phyloP scores from a whole-genome alignment of 2,113 vertebrate species.

The Orycteropus afer region DNA sequence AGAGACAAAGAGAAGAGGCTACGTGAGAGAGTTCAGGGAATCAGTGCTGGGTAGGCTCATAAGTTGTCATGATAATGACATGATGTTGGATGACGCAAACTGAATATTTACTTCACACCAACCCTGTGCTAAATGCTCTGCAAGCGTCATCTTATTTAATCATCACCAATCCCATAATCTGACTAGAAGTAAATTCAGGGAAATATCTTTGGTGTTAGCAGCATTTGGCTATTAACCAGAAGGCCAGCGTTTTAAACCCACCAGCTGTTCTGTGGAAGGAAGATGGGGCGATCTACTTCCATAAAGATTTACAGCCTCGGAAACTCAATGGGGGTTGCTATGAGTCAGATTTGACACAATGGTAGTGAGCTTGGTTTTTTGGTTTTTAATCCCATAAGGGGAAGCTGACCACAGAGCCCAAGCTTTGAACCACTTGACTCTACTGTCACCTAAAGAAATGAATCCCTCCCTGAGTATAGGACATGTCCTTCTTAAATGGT shows the following conservation, averaged over 20 bases:
- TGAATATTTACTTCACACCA: neutral
- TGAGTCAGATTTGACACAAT: too few relatives aligned
- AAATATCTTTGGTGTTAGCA: neutral
- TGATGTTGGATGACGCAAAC: neutral
- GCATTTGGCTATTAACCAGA: too few relatives aligned
- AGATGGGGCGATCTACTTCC: too few relatives aligned
- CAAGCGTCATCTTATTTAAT: neutral
- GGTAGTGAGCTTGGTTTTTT: too few relatives aligned
- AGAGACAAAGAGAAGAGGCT: neutral
- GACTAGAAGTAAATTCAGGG: too few relatives aligned
- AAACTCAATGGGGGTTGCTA: too few relatives aligned
- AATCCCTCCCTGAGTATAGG: neutral
- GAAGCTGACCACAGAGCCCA: neutral
- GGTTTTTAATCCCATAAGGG: too few relatives aligned
- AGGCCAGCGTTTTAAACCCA: too few relatives aligned
- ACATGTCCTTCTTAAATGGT: neutral
- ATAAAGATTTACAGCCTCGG: too few relatives aligned
- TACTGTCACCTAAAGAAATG: neutral
- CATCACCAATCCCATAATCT: neutral
- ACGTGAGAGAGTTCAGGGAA: neutral
- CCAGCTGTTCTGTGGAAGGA: too few relatives aligned
- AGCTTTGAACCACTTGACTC: neutral
- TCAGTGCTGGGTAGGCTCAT: neutral
- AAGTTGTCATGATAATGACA: neutral
- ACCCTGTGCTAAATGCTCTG: neutral